Evolutionary conservation across 2,797 vertebrate genomes (phyloP).

Genomic region (Oceanodroma leucorhoa): DNA sequence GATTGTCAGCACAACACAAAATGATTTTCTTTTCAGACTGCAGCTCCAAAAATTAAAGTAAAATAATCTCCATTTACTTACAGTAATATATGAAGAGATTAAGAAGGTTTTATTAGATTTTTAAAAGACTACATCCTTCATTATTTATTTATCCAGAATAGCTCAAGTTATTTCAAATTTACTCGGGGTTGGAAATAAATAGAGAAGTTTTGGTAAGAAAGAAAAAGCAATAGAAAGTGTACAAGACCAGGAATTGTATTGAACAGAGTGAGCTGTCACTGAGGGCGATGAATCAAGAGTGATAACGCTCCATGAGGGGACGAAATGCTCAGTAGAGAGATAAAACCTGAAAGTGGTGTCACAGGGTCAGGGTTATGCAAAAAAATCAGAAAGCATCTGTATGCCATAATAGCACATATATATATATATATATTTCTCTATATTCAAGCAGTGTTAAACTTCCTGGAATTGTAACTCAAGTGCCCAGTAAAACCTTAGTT

Average conservation of each 20-base stretch:
- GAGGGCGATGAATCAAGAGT: not conserved
- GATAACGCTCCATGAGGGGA: not conserved
- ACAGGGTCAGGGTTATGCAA: conserved; percentile 9
- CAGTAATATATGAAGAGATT: conserved; percentile 1
- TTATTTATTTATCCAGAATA: conserved; percentile 8
- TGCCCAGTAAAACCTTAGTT: not conserved
- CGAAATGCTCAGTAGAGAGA: conserved; percentile 4
- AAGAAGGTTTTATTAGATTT: not conserved
- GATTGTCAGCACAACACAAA: not conserved
- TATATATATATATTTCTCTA: not conserved
- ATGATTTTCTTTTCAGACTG: not conserved
- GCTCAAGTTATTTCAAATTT: not conserved
- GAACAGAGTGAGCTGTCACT: conserved; percentile 4
- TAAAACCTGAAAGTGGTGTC: conserved; percentile 25
- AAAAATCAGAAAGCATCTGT: not conserved
- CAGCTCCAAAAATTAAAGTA: conserved; percentile 2
- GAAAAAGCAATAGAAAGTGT: not conserved
- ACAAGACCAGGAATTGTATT: not conserved
- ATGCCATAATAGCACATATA: not conserved
- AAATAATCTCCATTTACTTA: conserved; percentile 17
- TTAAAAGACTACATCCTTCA: not conserved
- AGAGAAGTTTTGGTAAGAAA: not conserved
- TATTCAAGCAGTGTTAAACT: not conserved
- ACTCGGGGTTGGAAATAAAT: not conserved
- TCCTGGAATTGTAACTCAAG: not conserved